A percentile compares a stretch with the other conserved stretches of the same genome.
Evolutionary conservation across 2,797 vertebrate species (phyloP).

Genomic region (Netta rufina): DNA sequence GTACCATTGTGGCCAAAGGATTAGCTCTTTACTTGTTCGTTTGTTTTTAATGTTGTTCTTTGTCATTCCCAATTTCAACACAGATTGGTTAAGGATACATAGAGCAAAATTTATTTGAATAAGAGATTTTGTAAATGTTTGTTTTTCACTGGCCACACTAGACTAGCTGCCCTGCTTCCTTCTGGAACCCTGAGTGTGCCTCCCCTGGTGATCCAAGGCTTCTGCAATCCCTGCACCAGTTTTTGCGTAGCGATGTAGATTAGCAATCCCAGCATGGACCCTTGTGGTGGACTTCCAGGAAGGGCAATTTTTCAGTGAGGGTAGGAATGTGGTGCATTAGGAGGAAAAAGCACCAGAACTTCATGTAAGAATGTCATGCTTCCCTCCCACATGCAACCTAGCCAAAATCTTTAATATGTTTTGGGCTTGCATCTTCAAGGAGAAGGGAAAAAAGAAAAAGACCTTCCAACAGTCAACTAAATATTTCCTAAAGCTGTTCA

Average conservation of each 20-base stretch:
- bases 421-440: background rate
- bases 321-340: background rate
- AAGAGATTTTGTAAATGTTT: background rate
- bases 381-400: background rate
- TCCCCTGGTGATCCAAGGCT: background rate
- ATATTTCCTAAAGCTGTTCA: background rate
- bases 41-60: background rate
- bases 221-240: background rate
- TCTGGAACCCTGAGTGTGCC: background rate
- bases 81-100: background rate
- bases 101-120: background rate
- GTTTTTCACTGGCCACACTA: background rate
- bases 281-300: background rate
- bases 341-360: background rate
- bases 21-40: background rate
- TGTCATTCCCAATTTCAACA: background rate
- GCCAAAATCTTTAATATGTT: background rate
- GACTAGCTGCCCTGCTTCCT: background rate
- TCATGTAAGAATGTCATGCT: background rate
- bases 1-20: background rate
- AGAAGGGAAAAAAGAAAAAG: background rate
- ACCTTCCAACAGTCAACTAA: background rate
- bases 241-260: background rate
- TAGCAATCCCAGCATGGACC: background rate
- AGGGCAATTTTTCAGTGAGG: background rate